Evolutionary conservation across 30 jellyfish, hydroid and myxozoan genomes (phyloP), one percentile per base, ranked within the genome.

Genomic region (Morbakka virulenta): DNA sequence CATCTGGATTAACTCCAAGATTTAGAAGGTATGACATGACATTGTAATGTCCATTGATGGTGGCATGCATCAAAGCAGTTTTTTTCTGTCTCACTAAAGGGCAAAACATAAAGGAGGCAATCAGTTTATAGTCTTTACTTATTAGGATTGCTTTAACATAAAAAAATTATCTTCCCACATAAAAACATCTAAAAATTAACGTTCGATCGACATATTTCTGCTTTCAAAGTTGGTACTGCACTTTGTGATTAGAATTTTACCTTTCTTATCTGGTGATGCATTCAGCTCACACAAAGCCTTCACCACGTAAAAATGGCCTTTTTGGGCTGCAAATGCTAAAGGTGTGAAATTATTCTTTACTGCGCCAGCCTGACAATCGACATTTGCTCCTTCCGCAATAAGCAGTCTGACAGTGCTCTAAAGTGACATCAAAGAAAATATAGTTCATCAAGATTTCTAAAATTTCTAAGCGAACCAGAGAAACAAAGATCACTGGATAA

Each of bases 1-100:
- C 88, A 69, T 77, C 52, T 32, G 96, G 96, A 35, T 87, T 64
- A 11, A 87, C 96, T 24, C 96, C 96, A 50, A 87, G 63, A 57
- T 62, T 48, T 2, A 87, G 80, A 4, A 87, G 71, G 27, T 87
- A 80, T 26, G 96, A 77, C 79, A 79, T 86, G 4, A 87, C 68
- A 28, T 65, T 79, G 72, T 74, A 65, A 64, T 87, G 93, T 23
- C 96, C 96, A 33, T 87, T 87, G 74, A 68, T 70, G 35, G 85
- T 74, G 6, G 96, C 96, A 30, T 35, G 36, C 94, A 87, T 78
- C 24, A 87, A 23, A 0, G 96, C 75, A 24, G 94, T 87, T 52
- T 78, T 87, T 9, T 51, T 51, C 24, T 82, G 96, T 27, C 89
- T 57, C 79, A 79, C 96, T 87, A 28, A 24, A 86, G 31, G 23